Evolutionary conservation across 2,888 invertebrate species (phyloP).

Genomic region (Horisme vitalbata): DNA sequence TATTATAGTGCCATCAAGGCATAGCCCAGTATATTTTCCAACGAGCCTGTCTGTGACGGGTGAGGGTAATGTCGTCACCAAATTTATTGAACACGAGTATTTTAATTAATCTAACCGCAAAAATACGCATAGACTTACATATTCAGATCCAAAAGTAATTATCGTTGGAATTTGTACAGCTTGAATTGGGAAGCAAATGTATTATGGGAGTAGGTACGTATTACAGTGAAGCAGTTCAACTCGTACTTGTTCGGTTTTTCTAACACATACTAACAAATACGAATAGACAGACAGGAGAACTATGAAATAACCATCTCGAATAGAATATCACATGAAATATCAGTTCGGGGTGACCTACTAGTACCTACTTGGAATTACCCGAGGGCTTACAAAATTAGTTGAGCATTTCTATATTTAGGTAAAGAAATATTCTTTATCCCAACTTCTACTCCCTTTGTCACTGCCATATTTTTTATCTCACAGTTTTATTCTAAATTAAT

Average conservation of each 20-base stretch:
- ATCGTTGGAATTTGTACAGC: constrained; percentile 2
- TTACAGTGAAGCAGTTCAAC: too few species aligned
- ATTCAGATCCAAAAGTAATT: constrained; percentile 9
- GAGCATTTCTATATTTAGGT: constrained; percentile 6
- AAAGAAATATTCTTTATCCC: too few species aligned
- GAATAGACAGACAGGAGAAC: too few species aligned
- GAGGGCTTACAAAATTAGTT: constrained; percentile 2
- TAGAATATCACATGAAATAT: too few species aligned
- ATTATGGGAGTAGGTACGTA: not conserved
- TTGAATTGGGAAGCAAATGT: constrained; percentile 3
- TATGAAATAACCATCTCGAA: too few species aligned
- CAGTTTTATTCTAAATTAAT: too few species aligned
- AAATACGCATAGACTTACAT: constrained; percentile 11
- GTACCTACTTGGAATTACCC: too few species aligned
- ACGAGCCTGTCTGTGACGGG: constrained; percentile 2
- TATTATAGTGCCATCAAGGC: not conserved
- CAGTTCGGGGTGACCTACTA: too few species aligned
- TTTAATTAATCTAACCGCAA: constrained; percentile 41
- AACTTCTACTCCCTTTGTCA: too few species aligned
- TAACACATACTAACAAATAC: too few species aligned
- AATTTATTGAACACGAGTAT: constrained; percentile 7
- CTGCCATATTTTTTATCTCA: too few species aligned
- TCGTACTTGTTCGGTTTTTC: too few species aligned
- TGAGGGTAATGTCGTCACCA: not conserved
- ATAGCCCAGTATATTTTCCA: not conserved